Base-by-base conservation (phyloP, 2,113 vertebrate species). In the Forbesichthys agassizii region DNA sequence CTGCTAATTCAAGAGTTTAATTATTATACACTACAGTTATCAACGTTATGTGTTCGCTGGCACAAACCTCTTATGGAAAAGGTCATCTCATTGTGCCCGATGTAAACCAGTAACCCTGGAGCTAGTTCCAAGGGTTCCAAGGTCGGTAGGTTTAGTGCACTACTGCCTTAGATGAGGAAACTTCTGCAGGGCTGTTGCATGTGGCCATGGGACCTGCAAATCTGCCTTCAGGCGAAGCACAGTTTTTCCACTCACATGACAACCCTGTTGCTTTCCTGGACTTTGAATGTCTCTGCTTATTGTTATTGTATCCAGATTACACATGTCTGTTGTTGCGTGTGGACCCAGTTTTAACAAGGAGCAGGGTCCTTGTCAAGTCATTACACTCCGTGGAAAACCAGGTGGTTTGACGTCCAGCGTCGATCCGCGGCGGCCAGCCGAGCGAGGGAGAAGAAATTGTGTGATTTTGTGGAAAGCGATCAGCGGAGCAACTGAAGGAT, bases 401-500 rank as follows among this genome's bases (percentile, higher is more conserved):
- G 46, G 61, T 47, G 13, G 71, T 51, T 27, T 69, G 70, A 79
- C 55, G 52, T 79, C 70, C 64, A 61, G 65, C 71, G 73, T 81
- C 68, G 64, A 27, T 55, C 61, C 36, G 58, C 66, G 48, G 67
- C 59, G 68, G 59, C 65, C 12, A 47, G 76, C 69, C 16, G 62
- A 61, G 33, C 20, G 18, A 49, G 68, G 49, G 52, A 11, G 64
- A 66, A 59, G 46, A 81, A 80, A 83, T 79, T 78, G 71, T 73
- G 58, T 68, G 74, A 79, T 85, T 86, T 81, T 79, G 73, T 86
- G 74, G 73, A 76, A 82, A 79, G 72, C 72, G 36, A 16, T 68
- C 48, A 75, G 70, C 82, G 71, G 75, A 84, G 14, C 74, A 71
- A 83, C 54, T 79, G 78, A 80, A 71, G 78, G 80, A 86, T 84